Conservation (phyloP, 2,888 invertebrate genomes). For the Scaptomyza cyrtandrae region DNA sequence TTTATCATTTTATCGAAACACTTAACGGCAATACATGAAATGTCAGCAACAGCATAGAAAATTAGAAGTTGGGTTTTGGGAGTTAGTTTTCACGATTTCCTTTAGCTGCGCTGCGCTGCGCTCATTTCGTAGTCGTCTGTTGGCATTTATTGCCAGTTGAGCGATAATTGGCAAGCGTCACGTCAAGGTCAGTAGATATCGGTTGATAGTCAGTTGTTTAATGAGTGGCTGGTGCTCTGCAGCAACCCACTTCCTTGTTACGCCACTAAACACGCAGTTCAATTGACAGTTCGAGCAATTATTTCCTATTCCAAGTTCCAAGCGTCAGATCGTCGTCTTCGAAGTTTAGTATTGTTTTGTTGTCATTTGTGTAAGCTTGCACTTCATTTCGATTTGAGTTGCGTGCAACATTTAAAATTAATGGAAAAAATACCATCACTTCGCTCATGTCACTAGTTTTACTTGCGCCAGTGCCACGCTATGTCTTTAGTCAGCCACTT, state of each 20-base stretch:
- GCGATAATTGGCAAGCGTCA: conserved; percentile 60
- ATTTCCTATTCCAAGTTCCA: conserved; percentile 12
- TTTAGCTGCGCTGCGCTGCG: neutral
- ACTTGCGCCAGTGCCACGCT: neutral
- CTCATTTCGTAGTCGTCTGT: conserved; percentile 26
- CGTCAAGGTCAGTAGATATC: conserved; percentile 67
- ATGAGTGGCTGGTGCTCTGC: conserved; percentile 24
- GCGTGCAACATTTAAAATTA: conserved; percentile 79
- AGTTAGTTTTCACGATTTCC: neutral
- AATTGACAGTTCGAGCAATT: conserved; percentile 33
- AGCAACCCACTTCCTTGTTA: conserved; percentile 1
- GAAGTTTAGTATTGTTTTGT: conserved; percentile 6
- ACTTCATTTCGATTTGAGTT: conserved; percentile 76
- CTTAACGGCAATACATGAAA: conserved; percentile 1
- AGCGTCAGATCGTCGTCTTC: neutral
- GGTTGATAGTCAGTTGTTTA: conserved; percentile 19
- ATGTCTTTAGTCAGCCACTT: conserved; percentile 64
- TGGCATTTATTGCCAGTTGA: conserved; percentile 71
- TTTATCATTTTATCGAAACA: neutral
- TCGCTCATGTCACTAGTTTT: neutral
- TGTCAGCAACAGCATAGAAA: conserved; percentile 6
- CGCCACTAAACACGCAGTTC: neutral
- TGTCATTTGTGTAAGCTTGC: conserved; percentile 52
- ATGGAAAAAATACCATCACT: conserved; percentile 70
- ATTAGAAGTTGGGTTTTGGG: neutral